Percentiles rank a stretch among this genome's conserved stretches.
Evolutionary conservation across 1,140 invertebrate genomes (phyloP).

Genomic region (Drosophila sechellia): DNA sequence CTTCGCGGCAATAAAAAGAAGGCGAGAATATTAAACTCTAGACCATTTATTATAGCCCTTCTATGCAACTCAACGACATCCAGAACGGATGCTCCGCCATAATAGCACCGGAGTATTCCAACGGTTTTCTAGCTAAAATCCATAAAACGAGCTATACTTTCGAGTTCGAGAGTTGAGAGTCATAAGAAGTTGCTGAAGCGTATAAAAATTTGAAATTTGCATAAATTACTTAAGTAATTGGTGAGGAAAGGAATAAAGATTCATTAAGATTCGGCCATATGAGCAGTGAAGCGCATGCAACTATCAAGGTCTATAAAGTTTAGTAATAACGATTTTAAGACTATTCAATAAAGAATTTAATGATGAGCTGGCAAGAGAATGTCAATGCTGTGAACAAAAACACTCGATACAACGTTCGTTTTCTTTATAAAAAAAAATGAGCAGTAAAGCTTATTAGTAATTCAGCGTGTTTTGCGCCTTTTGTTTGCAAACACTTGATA

Average conservation of each 20-base stretch:
- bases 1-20: conserved; percentile 9
- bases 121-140: conserved; percentile 21
- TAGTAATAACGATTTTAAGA: background rate
- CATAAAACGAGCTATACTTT: conserved; percentile 20
- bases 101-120: background rate
- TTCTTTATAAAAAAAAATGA: background rate
- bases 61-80: conserved; percentile 2
- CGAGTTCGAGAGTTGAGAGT: conserved; percentile 8
- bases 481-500: conserved; percentile 1
- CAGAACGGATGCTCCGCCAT: background rate
- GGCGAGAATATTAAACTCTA: background rate
- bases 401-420: background rate
- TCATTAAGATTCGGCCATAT: conserved; percentile 14
- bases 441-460: background rate
- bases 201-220: conserved; percentile 20
- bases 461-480: background rate
- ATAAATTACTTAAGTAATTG: conserved; percentile 21
- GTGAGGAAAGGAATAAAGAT: background rate
- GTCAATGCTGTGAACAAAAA: background rate
- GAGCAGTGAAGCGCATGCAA: conserved; percentile 3
- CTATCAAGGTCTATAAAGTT: background rate
- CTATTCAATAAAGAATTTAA: too few relatives aligned
- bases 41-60: conserved; percentile 18
- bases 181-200: conserved; percentile 25
- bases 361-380: background rate